A percentile compares a stretch with the other conserved stretches of the same genome.
phyloP scores from a whole-genome alignment of 2,888 invertebrate genomes.

The Xylota segnis region DNA sequence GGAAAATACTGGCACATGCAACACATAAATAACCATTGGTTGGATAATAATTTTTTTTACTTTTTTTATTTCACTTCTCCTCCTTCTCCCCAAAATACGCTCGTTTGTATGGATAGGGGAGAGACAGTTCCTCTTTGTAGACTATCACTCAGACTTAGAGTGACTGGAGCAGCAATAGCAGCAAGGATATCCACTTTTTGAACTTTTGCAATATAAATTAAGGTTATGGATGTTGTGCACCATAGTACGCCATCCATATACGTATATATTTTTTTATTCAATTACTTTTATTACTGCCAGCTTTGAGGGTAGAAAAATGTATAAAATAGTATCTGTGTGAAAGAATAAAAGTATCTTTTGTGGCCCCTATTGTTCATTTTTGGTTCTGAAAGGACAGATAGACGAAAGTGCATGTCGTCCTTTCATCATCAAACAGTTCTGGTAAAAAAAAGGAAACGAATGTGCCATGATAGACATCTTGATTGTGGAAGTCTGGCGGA shows the following conservation, averaged over 20 bases:
- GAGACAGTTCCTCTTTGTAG: constrained; percentile 12
- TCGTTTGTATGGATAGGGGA: not conserved
- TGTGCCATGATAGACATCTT: constrained; percentile 68
- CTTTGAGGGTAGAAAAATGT: constrained; percentile 15
- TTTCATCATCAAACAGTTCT: constrained; percentile 4
- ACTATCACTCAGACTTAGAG: constrained; percentile 58
- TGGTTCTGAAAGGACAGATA: constrained; percentile 38
- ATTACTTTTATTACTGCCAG: constrained; percentile 64
- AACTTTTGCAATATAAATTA: constrained; percentile 65
- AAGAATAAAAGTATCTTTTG: not conserved
- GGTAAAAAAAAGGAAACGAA: constrained; percentile 16
- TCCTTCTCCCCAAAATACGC: not conserved
- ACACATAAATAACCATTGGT: constrained; percentile 75
- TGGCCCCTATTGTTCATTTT: constrained; percentile 38
- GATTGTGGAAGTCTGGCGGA: constrained; percentile 71
- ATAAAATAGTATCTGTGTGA: not conserved
- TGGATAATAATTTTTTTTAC: constrained; percentile 64
- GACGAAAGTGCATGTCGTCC: constrained; percentile 48
- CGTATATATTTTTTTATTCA: constrained; percentile 46
- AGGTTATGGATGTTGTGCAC: constrained; percentile 7
- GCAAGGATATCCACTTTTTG: constrained; percentile 50
- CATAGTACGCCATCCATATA: not conserved
- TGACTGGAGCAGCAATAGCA: constrained; percentile 5
- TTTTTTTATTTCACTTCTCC: too few relatives aligned
- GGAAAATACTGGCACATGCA: constrained; percentile 68